These are phyloP conservation scores for Tachuris rubrigastra DNA, from an alignment of 2,113 vertebrate species.

Conservation along the genomic window DNA sequence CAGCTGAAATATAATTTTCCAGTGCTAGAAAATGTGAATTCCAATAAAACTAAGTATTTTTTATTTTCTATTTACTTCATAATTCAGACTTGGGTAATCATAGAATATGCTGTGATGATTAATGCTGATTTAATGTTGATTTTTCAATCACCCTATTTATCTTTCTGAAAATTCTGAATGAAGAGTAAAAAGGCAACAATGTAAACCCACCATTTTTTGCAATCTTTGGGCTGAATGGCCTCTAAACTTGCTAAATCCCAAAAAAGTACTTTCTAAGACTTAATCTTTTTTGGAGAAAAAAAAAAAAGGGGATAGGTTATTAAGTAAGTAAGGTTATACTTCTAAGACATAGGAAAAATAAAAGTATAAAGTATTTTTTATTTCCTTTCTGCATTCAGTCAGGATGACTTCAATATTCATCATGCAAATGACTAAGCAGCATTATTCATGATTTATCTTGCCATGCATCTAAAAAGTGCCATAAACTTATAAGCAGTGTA, in stretches of 20 bases:
- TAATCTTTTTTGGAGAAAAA: neutral
- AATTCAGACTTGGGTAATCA: neutral
- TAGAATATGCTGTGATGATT: neutral
- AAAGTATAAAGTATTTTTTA: neutral
- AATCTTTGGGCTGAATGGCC: neutral
- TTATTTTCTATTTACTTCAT: neutral
- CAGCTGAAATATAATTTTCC: neutral
- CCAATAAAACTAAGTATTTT: neutral
- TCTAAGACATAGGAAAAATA: neutral
- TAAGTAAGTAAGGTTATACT: neutral
- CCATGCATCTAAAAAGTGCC: neutral
- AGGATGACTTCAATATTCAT: neutral
- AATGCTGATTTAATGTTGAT: neutral
- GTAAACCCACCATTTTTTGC: neutral
- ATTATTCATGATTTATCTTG: neutral
- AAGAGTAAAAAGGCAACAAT: neutral
- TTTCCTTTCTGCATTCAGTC: neutral
- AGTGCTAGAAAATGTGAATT: neutral
- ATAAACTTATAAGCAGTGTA: neutral
- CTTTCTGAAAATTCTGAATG: neutral
- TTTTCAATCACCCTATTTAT: neutral
- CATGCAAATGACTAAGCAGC: neutral
- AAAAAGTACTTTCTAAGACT: neutral
- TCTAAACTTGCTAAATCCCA: neutral
- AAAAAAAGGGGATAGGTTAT: neutral